A percentile compares a stretch with the other conserved stretches of the same genome.
Conservation (phyloP, 1,140 invertebrate species). For the Drosophila bocki region DNA sequence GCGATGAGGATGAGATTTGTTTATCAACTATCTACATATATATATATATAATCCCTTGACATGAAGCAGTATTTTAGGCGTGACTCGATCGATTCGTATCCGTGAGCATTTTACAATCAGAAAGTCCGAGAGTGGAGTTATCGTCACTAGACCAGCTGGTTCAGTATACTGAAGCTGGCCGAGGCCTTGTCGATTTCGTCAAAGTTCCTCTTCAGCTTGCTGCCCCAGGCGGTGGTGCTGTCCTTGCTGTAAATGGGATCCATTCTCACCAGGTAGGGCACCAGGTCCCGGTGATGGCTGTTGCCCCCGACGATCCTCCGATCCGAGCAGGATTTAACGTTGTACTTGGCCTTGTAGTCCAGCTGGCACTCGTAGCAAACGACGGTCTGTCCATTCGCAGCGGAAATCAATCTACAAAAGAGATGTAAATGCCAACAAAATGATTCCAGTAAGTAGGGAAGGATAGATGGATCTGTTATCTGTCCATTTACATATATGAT, state of each 20-base stretch:
- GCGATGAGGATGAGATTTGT: constrained; percentile 31
- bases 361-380: constrained; percentile 58
- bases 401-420: constrained; percentile 44
- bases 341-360: constrained; percentile 46
- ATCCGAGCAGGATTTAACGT: constrained; percentile 31
- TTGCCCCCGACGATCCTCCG: constrained; percentile 11
- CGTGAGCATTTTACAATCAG: constrained; percentile 21
- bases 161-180: constrained; percentile 72
- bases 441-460: not conserved
- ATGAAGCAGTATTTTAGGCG: constrained; percentile 68
- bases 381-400: constrained; percentile 43
- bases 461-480: constrained; percentile 30
- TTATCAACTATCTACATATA: constrained; percentile 10
- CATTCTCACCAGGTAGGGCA: constrained; percentile 40
- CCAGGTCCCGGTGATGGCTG: constrained; percentile 26
- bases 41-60: constrained; percentile 58
- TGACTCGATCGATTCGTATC: constrained; percentile 15
- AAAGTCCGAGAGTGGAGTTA: constrained; percentile 2
- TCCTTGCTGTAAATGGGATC: constrained; percentile 61
- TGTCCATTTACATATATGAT: constrained; percentile 24
- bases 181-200: constrained; percentile 76
- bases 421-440: not conserved
- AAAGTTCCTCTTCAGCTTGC: constrained; percentile 72
- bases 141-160: constrained; percentile 69
- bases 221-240: constrained; percentile 48